Conservation (phyloP, 2,797 vertebrate genomes). For the Enteromius argenteus region DNA sequence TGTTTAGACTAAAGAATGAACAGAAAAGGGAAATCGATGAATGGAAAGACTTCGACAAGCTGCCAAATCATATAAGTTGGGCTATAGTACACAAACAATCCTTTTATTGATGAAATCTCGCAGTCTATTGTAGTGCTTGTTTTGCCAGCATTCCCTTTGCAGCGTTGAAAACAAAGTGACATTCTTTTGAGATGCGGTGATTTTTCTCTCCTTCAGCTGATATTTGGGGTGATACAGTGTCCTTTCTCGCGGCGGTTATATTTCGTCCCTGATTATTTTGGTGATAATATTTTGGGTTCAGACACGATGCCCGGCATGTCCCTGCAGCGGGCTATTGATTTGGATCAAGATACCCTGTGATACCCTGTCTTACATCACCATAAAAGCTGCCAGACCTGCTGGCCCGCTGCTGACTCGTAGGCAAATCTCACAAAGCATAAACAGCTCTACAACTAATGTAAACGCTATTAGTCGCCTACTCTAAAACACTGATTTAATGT, state of each 20-base stretch:
- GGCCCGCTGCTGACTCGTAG: slow-evolving; percentile 46
- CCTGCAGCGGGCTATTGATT: slow-evolving; percentile 39
- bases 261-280: slow-evolving; percentile 65
- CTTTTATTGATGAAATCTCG: slow-evolving; percentile 67
- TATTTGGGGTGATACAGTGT: slow-evolving; percentile 59
- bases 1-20: not conserved
- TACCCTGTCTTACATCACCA: slow-evolving; percentile 1
- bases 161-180: slow-evolving; percentile 62
- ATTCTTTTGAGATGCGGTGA: slow-evolving; percentile 71
- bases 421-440: slow-evolving; percentile 42
- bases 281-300: slow-evolving; percentile 70
- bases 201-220: slow-evolving; percentile 67
- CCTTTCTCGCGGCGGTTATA: slow-evolving; percentile 57
- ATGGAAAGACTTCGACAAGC: slow-evolving; percentile 39
- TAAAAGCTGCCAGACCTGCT: slow-evolving; percentile 55
- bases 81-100: slow-evolving; percentile 51
- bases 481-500: slow-evolving; percentile 46
- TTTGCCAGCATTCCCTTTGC: slow-evolving; percentile 70
- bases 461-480: slow-evolving; percentile 24
- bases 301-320: slow-evolving; percentile 33
- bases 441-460: slow-evolving; percentile 42
- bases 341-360: slow-evolving; percentile 21
- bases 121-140: slow-evolving; percentile 65
- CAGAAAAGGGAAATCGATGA: not conserved
- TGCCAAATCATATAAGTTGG: slow-evolving; percentile 48